A percentile compares a stretch with the other conserved stretches of the same genome.
Conservation (phyloP, 2,113 vertebrate genomes). For the Tachysurus fulvidraco region DNA sequence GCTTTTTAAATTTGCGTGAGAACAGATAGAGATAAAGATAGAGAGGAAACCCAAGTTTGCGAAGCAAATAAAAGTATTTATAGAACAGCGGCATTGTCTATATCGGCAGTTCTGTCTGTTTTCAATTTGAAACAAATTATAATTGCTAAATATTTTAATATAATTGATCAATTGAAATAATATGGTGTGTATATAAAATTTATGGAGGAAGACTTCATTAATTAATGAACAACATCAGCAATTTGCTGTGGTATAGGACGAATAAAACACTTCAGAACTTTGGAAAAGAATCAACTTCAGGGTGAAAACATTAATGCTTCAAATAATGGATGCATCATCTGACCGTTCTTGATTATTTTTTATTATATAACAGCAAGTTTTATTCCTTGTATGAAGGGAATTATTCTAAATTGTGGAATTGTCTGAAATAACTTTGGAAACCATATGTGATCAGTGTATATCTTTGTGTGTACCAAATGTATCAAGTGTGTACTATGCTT, state of each 20-base stretch:
- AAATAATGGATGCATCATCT: neutral
- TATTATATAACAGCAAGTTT: neutral
- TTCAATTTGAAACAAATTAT: no score
- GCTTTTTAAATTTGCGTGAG: neutral
- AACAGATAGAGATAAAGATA: neutral
- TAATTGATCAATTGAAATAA: neutral
- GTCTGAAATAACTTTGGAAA: neutral
- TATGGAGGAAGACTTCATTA: neutral
- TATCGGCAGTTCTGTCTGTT: no score
- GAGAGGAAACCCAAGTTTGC: neutral
- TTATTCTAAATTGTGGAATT: neutral
- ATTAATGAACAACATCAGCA: neutral
- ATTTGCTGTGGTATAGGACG: neutral
- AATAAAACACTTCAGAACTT: neutral
- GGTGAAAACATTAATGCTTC: neutral
- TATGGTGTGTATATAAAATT: neutral
- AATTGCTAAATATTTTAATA: no score
- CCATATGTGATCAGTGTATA: neutral
- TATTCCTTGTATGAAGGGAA: neutral
- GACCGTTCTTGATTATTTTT: neutral
- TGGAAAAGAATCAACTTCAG: neutral
- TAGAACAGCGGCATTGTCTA: neutral
- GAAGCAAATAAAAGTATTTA: neutral
- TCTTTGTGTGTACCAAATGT: no score
- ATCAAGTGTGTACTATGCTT: neutral